These are phyloP conservation scores for Ophraella communa DNA, from an alignment of 2,888 invertebrate species.

Conservation along the genomic window DNA sequence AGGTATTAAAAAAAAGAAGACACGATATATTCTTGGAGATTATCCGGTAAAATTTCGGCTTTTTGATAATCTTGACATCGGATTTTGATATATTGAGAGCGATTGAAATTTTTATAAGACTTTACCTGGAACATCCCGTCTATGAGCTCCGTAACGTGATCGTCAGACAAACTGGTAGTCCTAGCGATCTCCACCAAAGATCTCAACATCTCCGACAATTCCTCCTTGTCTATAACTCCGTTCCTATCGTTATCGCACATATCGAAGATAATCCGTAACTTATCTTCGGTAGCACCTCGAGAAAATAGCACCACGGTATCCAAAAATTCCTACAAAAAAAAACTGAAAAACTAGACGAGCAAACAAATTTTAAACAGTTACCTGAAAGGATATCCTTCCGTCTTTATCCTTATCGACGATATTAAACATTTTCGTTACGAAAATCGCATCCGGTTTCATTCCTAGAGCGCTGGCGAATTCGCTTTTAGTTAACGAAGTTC, in stretches of 20 bases:
- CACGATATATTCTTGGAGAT: too few species aligned
- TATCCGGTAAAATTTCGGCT: too few species aligned
- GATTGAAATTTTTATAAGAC: too few species aligned
- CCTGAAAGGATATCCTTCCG: conserved; percentile 92
- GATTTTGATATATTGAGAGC: too few species aligned
- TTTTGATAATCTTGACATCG: too few species aligned
- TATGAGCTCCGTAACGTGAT: conserved; percentile 89
- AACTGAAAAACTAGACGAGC: neutral
- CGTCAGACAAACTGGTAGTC: conserved; percentile 87
- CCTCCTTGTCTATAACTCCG: conserved; percentile 92
- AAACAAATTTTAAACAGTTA: conserved; percentile 49
- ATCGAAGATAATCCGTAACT: conserved; percentile 92
- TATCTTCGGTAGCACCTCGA: conserved; percentile 91
- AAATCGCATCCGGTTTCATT: conserved; percentile 93
- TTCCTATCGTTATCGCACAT: conserved; percentile 97
- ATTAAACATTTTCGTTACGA: conserved; percentile 97
- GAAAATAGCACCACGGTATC: conserved; percentile 93
- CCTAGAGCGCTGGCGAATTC: conserved; percentile 96
- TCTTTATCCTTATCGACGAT: conserved; percentile 95
- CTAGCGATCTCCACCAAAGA: conserved; percentile 92
- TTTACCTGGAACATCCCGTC: conserved; percentile 89
- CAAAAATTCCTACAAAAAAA: conserved; percentile 76
- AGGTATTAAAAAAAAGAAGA: too few species aligned
- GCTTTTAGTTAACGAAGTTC: conserved; percentile 87
- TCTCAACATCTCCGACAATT: conserved; percentile 91